Conservation (phyloP, 2,888 invertebrate species). For the Escarpia spicata region DNA sequence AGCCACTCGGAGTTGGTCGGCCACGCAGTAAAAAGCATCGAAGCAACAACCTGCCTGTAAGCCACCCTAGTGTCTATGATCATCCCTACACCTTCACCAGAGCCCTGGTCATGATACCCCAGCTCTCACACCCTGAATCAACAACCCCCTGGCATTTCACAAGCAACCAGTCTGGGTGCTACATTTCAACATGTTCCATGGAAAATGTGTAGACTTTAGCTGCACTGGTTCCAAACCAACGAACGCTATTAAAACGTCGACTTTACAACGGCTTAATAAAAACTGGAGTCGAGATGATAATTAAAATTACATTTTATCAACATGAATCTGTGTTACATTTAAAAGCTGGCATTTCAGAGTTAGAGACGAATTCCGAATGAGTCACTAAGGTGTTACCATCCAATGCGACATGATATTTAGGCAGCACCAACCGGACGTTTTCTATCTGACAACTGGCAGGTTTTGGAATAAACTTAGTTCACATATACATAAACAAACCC, state of each 20-base stretch:
- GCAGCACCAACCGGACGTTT: no score
- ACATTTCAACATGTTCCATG: not conserved
- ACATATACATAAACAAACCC: no score
- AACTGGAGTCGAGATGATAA: not conserved
- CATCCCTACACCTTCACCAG: not conserved
- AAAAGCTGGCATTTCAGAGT: not conserved
- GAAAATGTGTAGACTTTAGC: not conserved
- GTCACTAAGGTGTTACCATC: no score
- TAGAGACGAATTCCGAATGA: no score
- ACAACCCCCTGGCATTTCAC: not conserved
- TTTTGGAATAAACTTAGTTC: no score
- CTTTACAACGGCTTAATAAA: not conserved
- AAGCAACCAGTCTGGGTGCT: not conserved
- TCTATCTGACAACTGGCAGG: no score
- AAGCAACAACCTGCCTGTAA: not conserved
- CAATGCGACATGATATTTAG: no score
- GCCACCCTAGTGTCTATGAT: not conserved
- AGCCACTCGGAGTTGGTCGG: not conserved
- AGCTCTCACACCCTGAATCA: not conserved
- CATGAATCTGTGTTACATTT: not conserved
- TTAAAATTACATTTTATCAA: not conserved
- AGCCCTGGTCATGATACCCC: not conserved
- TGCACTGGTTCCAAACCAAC: not conserved
- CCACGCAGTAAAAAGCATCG: not conserved
- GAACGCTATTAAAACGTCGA: not conserved